Base-by-base conservation (phyloP, 2,888 invertebrate species). In the Pristionchus maxplancki region DNA sequence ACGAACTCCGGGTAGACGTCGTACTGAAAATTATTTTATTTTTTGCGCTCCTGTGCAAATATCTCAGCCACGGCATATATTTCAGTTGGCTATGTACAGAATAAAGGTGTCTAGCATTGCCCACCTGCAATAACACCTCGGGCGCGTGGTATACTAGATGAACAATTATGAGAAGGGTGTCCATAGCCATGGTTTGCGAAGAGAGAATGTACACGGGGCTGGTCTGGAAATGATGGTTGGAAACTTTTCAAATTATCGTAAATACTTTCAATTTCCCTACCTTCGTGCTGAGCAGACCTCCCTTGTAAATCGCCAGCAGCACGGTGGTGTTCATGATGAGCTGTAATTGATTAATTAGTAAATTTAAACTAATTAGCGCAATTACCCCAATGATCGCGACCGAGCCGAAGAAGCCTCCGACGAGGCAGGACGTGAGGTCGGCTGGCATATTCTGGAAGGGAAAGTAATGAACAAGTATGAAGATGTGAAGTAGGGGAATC, bases 191-290 rank as follows among this genome's bases (percentile, higher is more conserved):
- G 8, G 81, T 81, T 48, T 81, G 81, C 48, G 50, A 50, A 1
- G 81, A 81, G 28, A 81, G 48, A 20, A 81, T 81, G 81, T 81
- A 81, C 48, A 81, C 48, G 13, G 81, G 81, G 11, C 28, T 81
- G 11, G 81, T 20, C 81, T 81, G 48, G 5, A 81, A 24, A 64
- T 64, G 15, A n/a, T 64, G 9, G 62, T 28, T 8, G 9, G 6
- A 15, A 20, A 13, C 58, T 6, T 28, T 8, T 3, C 24, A 15
- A 20, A 13, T 17, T 6, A 8, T 58, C 9, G n/a, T 9, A 28
- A 3, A 64, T 11, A 6, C 6, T 64, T 64, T 64, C 28, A 34
- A 28, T 11, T 34, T 9, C n/a, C 13, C 3, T 24, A 71, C 71
- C 71, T 37, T 71, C 6, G 37, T 0, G 3, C 34, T 24, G 8